Evolutionary conservation across 2,888 invertebrate species (phyloP).

Genomic region (Crossocerus cetratus): DNA sequence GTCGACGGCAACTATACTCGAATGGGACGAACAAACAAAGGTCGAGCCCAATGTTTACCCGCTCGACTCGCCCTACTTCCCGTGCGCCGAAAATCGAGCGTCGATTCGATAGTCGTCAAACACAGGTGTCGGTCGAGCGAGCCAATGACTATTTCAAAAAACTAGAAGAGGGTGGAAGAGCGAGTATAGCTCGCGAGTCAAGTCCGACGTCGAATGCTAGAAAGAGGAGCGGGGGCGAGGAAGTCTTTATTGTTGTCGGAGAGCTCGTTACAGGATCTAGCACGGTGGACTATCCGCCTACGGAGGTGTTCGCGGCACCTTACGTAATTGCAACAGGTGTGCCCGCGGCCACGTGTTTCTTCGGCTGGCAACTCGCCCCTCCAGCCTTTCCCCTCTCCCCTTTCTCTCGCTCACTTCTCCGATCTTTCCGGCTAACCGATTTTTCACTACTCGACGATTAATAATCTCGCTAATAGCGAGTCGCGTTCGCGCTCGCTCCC

Average conservation of each 20-base stretch:
- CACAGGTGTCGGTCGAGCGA: too few species aligned
- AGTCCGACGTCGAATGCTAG: constrained; percentile 40
- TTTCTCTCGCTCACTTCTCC: background rate
- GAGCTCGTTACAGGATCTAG: constrained; percentile 37
- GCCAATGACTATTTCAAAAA: background rate
- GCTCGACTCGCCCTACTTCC: too few species aligned
- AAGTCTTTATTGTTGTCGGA: constrained; percentile 53
- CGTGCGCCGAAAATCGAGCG: too few species aligned
- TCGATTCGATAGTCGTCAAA: too few species aligned
- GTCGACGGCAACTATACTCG: too few species aligned
- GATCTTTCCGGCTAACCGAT: background rate
- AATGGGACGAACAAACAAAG: too few species aligned
- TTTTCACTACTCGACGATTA: background rate
- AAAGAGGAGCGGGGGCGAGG: constrained; percentile 51
- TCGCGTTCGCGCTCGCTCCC: too few species aligned
- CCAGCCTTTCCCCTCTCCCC: constrained; percentile 23
- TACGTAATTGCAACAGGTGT: constrained; percentile 64
- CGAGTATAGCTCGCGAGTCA: constrained; percentile 6
- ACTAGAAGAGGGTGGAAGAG: constrained; percentile 10
- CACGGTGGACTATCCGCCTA: constrained; percentile 39
- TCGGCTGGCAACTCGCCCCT: constrained; percentile 14
- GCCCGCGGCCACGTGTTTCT: constrained; percentile 48
- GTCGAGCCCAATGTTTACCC: too few species aligned
- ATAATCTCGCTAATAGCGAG: too few species aligned
- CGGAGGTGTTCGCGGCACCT: constrained; percentile 41